Conservation (phyloP, 1,140 invertebrate species). For the Drosophila kanapiae region DNA sequence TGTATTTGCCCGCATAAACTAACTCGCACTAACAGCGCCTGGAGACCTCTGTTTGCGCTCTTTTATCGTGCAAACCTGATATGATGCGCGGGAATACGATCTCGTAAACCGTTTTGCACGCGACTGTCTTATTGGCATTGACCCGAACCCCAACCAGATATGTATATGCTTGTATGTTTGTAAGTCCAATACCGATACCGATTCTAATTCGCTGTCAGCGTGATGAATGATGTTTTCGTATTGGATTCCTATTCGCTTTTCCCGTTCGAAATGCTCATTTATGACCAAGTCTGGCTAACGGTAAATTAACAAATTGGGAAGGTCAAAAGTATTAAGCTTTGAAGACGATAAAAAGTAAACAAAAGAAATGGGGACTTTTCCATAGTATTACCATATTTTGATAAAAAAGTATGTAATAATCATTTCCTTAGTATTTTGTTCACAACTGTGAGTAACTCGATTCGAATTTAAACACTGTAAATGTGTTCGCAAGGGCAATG, state of each 20-base stretch:
- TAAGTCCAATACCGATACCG: slow-evolving; percentile 14
- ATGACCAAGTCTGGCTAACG: slow-evolving; percentile 30
- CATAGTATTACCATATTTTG: no score
- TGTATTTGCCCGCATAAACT: not conserved
- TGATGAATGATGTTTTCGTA: slow-evolving; percentile 35
- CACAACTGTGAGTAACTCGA: not conserved
- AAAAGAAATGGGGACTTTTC: not conserved
- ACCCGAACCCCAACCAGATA: slow-evolving; percentile 35
- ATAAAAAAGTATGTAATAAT: not conserved
- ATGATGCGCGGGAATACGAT: slow-evolving; percentile 59
- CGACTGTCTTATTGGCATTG: slow-evolving; percentile 81
- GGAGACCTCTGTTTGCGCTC: slow-evolving; percentile 45
- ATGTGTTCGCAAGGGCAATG: not conserved
- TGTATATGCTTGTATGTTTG: not conserved
- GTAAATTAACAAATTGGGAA: slow-evolving; percentile 23
- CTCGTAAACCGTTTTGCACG: slow-evolving; percentile 67
- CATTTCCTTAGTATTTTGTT: not conserved
- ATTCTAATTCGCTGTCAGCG: slow-evolving; percentile 37
- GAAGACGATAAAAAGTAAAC: slow-evolving; percentile 10
- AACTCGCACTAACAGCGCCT: not conserved
- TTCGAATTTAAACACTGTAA: not conserved
- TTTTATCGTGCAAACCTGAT: slow-evolving; percentile 74
- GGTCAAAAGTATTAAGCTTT: slow-evolving; percentile 27
- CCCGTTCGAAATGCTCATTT: slow-evolving; percentile 37
- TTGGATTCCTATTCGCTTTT: slow-evolving; percentile 32